Conservation (phyloP, 2,888 invertebrate genomes). For the Agelastica alni region DNA sequence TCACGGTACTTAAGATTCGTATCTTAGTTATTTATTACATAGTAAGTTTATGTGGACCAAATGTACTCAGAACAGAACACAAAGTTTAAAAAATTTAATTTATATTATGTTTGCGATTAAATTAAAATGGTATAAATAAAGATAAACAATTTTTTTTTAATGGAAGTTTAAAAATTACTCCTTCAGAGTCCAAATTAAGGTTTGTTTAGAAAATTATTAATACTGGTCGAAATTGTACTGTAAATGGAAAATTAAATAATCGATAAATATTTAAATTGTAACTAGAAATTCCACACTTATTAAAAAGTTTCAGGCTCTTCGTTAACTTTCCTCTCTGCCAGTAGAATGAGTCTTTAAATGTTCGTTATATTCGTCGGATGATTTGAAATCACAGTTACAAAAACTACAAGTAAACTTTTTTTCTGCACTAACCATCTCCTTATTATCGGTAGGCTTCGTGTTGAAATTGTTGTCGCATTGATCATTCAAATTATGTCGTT, state of each 20-base stretch:
- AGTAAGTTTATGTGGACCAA: no score
- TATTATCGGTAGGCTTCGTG: background rate
- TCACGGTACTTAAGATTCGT: no score
- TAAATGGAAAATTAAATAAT: background rate
- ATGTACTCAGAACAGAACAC: no score
- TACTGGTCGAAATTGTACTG: no score
- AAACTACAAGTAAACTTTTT: conserved; percentile 26
- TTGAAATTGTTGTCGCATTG: conserved; percentile 5
- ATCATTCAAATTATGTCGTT: conserved; percentile 47
- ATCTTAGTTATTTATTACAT: no score
- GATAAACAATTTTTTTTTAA: no score
- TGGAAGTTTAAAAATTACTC: no score
- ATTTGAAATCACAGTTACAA: conserved; percentile 24
- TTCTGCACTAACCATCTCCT: conserved; percentile 1
- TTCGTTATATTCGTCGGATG: conserved; percentile 17
- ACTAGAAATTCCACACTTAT: background rate
- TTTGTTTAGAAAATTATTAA: no score
- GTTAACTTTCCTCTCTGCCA: conserved; percentile 22
- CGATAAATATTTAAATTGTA: background rate
- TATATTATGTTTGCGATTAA: no score
- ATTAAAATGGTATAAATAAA: no score
- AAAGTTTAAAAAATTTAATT: no score
- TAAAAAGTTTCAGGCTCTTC: background rate
- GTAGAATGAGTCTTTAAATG: conserved; percentile 23
- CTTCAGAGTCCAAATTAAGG: no score